phyloP scores from a whole-genome alignment of 1,140 invertebrate species.

The Saxidomus purpurata region DNA sequence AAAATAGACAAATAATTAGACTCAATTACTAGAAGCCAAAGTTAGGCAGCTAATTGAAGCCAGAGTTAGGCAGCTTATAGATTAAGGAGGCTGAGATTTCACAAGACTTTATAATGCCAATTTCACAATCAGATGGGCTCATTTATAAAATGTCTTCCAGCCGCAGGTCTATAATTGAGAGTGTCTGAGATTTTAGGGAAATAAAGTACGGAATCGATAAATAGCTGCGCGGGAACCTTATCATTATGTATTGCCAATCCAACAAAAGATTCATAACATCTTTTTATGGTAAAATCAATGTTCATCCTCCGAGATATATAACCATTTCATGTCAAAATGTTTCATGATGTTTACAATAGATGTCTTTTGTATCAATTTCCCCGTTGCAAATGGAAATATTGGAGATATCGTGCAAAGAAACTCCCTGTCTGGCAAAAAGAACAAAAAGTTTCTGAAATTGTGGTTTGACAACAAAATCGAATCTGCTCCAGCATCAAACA shows the following conservation, averaged over 20 bases:
- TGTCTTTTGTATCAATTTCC: not conserved
- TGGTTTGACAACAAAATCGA: not conserved
- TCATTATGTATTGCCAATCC: conserved; percentile 31
- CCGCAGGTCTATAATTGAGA: conserved; percentile 11
- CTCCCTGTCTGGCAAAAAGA: not conserved
- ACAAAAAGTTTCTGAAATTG: too few relatives aligned
- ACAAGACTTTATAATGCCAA: not conserved
- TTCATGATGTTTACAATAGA: conserved; percentile 21
- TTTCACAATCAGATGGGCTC: conserved; percentile 5
- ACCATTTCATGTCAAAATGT: conserved; percentile 31
- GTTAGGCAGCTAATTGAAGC: too few relatives aligned
- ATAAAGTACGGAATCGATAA: not conserved
- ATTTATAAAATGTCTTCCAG: conserved; percentile 38
- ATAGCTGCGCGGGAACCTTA: not conserved
- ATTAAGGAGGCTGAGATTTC: not conserved
- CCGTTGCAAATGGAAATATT: not conserved
- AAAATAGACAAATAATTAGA: too few relatives aligned
- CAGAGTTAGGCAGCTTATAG: too few relatives aligned
- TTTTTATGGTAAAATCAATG: conserved; percentile 45
- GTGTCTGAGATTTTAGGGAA: conserved; percentile 43
- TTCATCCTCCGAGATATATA: not conserved
- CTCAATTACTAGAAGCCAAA: too few relatives aligned
- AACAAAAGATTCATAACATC: conserved; percentile 38
- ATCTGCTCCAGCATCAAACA: too few relatives aligned
- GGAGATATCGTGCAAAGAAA: not conserved